Percentiles rank a stretch among this genome's conserved stretches.
Evolutionary conservation across 2,797 vertebrate genomes (phyloP).

Genomic region (Tragopan temminckii): DNA sequence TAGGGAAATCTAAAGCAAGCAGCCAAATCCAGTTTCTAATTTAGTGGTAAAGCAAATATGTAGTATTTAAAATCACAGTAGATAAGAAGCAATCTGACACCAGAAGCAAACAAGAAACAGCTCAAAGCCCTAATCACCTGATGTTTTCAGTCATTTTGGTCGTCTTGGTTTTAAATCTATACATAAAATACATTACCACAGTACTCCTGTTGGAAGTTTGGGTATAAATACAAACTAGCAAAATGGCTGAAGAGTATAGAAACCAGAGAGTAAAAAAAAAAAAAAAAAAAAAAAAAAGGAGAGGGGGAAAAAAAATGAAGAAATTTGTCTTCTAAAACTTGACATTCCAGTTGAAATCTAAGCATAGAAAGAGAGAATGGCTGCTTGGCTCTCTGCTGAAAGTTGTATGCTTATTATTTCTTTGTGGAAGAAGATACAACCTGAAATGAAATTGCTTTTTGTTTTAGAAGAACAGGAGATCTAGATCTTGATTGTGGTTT

Average conservation of each 20-base stretch:
- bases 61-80: slow-evolving; percentile 65
- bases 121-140: slow-evolving; percentile 65
- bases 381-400: neutral
- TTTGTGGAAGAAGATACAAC: neutral
- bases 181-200: neutral
- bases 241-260: neutral
- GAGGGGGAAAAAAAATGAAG: too few species aligned
- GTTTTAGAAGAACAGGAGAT: neutral
- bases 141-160: slow-evolving; percentile 52
- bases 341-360: neutral
- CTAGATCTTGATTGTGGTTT: neutral
- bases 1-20: slow-evolving; percentile 76
- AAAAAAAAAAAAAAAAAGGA: too few species aligned
- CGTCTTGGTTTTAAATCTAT: slow-evolving; percentile 31
- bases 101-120: slow-evolving; percentile 34
- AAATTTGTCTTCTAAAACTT: neutral
- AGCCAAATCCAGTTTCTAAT: slow-evolving; percentile 81
- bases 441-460: neutral
- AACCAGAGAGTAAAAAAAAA: too few species aligned
- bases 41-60: slow-evolving; percentile 66
- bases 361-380: neutral
- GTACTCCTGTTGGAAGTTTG: neutral
- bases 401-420: neutral
- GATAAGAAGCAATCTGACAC: slow-evolving; percentile 75
- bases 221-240: neutral